Evolutionary conservation across 2,888 invertebrate genomes (phyloP).

Genomic region (Synergus gifuensis): DNA sequence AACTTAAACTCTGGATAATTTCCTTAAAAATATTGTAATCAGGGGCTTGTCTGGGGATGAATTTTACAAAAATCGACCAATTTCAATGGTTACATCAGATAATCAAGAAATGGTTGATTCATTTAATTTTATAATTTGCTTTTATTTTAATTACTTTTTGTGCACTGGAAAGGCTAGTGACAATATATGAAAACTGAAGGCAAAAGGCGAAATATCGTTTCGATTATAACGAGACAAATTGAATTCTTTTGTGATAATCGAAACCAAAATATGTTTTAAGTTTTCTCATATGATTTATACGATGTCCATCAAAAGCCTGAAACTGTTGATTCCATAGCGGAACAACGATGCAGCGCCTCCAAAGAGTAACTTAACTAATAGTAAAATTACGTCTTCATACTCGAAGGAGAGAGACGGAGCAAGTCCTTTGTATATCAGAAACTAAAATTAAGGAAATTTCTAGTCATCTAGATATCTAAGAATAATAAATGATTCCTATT

Average conservation of each 20-base stretch:
- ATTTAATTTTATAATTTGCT: constrained; percentile 10
- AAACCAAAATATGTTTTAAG: not conserved
- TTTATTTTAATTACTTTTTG: constrained; percentile 12
- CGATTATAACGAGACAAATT: constrained; percentile 11
- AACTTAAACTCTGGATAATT: not conserved
- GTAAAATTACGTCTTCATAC: constrained; percentile 55
- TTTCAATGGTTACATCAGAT: not conserved
- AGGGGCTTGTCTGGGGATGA: not conserved
- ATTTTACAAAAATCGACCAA: not conserved
- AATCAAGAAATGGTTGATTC: not conserved
- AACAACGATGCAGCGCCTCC: constrained; percentile 76
- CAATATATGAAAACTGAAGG: not conserved
- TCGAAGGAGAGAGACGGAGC: constrained; percentile 55
- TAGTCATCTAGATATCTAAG: constrained; percentile 71
- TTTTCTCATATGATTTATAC: constrained; percentile 41
- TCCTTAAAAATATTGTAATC: not conserved
- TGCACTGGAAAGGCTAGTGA: constrained; percentile 37
- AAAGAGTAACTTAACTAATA: constrained; percentile 72
- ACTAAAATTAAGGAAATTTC: constrained; percentile 65
- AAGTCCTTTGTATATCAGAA: constrained; percentile 65
- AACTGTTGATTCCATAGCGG: constrained; percentile 66
- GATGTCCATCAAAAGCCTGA: constrained; percentile 72
- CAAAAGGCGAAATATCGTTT: not conserved
- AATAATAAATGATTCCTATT: constrained; percentile 61
- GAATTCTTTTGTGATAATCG: constrained; percentile 15